Percentiles rank a stretch among this genome's conserved stretches.
phyloP scores from a whole-genome alignment of 2,888 invertebrate species.

The Resseliella maxima region DNA sequence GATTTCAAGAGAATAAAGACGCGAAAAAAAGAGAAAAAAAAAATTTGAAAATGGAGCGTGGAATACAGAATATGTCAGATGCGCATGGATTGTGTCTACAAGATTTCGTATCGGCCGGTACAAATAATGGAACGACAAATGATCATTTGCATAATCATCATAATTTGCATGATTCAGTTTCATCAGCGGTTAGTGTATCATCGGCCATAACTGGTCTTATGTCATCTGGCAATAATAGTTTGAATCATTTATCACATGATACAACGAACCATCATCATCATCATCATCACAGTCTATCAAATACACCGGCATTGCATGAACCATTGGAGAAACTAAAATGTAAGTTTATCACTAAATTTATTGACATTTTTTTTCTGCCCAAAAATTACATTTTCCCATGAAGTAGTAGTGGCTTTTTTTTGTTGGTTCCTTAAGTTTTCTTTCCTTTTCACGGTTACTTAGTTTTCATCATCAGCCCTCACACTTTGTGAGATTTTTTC shows the following conservation, averaged over 20 bases:
- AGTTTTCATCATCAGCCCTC: neutral
- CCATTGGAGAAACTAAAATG: slow-evolving; percentile 81
- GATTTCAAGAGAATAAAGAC: neutral
- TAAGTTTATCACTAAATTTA: slow-evolving; percentile 64
- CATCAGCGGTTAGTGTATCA: slow-evolving; percentile 70
- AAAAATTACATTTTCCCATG: neutral
- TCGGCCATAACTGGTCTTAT: slow-evolving; percentile 72
- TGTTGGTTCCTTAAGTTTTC: neutral
- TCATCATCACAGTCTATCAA: slow-evolving; percentile 71
- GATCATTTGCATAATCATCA: slow-evolving; percentile 68
- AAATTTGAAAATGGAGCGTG: slow-evolving; percentile 52
- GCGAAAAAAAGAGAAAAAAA: neutral
- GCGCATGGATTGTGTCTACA: slow-evolving; percentile 75
- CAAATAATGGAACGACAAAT: slow-evolving; percentile 62
- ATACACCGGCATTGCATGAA: slow-evolving; percentile 71
- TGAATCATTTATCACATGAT: slow-evolving; percentile 67
- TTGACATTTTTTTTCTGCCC: neutral
- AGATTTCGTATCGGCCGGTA: slow-evolving; percentile 74
- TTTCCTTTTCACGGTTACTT: neutral
- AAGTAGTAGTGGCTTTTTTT: neutral
- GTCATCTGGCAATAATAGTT: slow-evolving; percentile 67
- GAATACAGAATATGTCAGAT: slow-evolving; percentile 72
- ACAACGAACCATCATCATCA: slow-evolving; percentile 71
- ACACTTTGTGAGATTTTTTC: no score
- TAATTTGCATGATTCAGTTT: slow-evolving; percentile 69